Evolutionary conservation across 1,140 invertebrate species (phyloP), one percentile per base, ranked within the genome.

Genomic region (Monochamus saltuarius): DNA sequence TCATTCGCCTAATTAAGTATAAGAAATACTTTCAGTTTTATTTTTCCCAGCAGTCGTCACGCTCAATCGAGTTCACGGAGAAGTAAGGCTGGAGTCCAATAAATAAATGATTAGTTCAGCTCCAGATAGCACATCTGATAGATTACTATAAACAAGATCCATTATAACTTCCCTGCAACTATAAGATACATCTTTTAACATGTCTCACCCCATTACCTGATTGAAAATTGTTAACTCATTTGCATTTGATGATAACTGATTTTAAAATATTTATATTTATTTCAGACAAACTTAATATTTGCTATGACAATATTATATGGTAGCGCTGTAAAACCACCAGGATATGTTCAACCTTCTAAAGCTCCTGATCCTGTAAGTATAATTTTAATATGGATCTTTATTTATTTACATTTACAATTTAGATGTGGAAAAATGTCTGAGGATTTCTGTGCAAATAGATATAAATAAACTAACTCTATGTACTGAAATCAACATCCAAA

Each of bases 291-390:
- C 19, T 34, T 69, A 43, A 9, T 66, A 11, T 57, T 66, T 19
- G 19, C 69, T 51, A 34, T 69, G 43, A 59, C 52, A 29, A 62
- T 62, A 7, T 3, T 64, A 36, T 42, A 42, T 42, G 40, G 39
- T 17, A 37, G 66, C 9, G 74, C 73, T 16, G 73, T 68, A 56
- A 69, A 75, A 50, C 73, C 77, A 57, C 71, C 76, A 55, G 75
- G 74, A 61, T 75, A 76, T 47, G 64, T 76, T 13, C 74, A 76
- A 53, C 64, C 70, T 49, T 66, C 67, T 13, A 72, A 72, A 46
- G 68, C 73, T 59, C 46, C 59, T 36, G 76, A 79, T 51, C 70
- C 78, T 73, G 78, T 79, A 75, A 70, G 69, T 65, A 36, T 66
- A 65, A 61, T 68, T 67, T 65, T 61, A 66, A 63, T 68, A 60